phyloP scores from a whole-genome alignment of 2,113 vertebrate species.

The Rhinoderma darwinii region DNA sequence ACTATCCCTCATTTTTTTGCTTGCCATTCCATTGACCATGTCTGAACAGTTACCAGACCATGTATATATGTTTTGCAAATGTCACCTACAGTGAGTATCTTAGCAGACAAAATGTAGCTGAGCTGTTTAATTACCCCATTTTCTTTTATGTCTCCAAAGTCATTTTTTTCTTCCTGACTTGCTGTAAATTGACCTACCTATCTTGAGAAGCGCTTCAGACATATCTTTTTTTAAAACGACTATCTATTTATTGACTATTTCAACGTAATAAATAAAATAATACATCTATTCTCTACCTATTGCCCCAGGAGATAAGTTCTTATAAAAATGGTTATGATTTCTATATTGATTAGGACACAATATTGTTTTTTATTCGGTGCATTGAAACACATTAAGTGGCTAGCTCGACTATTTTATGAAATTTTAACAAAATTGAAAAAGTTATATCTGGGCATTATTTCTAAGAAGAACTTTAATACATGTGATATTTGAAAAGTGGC shows the following conservation, averaged over 20 bases:
- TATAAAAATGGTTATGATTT: background rate
- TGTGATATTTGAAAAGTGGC: background rate
- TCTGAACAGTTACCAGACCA: conserved; percentile 16
- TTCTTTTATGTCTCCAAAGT: conserved; percentile 48
- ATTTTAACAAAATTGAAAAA: no score
- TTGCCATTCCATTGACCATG: conserved; percentile 33
- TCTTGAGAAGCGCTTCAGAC: conserved; percentile 42
- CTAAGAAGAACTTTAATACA: background rate
- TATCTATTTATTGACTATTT: conserved; percentile 37
- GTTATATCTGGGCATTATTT: no score
- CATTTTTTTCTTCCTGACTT: conserved; percentile 36
- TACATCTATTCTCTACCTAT: background rate
- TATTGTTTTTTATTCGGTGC: background rate
- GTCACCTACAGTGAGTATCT: conserved; percentile 39
- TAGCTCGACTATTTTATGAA: background rate
- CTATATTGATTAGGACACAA: conserved; percentile 3
- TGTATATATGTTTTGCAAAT: conserved; percentile 48
- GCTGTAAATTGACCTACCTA: conserved; percentile 51
- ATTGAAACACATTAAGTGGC: background rate
- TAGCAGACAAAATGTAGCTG: conserved; percentile 45
- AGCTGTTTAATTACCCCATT: conserved; percentile 53
- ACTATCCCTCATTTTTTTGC: conserved; percentile 10
- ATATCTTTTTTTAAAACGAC: conserved; percentile 45
- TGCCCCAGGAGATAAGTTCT: background rate
- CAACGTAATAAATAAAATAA: conserved; percentile 30